Conservation (phyloP, 2,888 invertebrate species). For the Melipona beecheii region DNA sequence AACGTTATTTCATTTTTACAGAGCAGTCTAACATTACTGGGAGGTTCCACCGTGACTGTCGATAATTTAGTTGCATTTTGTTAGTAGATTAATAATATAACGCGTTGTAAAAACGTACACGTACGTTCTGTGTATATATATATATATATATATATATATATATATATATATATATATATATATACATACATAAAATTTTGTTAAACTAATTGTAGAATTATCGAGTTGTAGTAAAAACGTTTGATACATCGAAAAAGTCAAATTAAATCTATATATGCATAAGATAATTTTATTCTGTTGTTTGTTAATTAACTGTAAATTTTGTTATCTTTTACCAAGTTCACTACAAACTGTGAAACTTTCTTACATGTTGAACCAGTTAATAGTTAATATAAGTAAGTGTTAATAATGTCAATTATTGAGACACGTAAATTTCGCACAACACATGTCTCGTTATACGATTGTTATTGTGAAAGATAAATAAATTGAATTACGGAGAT, state of each 20-base stretch:
- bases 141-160: slow-evolving; percentile 13
- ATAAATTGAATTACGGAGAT: neutral
- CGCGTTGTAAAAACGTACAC: no score
- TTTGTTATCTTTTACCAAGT: neutral
- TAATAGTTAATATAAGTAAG: neutral
- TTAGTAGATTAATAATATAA: neutral
- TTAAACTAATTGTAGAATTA: slow-evolving; percentile 6
- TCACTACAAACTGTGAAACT: neutral
- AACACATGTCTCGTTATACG: neutral
- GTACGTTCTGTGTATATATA: neutral
- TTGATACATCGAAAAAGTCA: neutral
- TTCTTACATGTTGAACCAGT: neutral
- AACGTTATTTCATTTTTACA: no score
- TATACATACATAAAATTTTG: neutral
- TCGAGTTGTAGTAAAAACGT: neutral
- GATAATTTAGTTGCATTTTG: neutral
- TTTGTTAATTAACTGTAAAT: neutral
- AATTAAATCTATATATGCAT: neutral
- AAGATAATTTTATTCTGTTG: neutral
- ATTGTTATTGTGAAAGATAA: neutral
- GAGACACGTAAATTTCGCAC: neutral
- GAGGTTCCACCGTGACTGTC: neutral
- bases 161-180: slow-evolving; percentile 1
- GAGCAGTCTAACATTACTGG: no score
- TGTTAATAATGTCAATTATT: neutral